phyloP scores from a whole-genome alignment of 2,797 vertebrate species.

The Cuniculus paca region DNA sequence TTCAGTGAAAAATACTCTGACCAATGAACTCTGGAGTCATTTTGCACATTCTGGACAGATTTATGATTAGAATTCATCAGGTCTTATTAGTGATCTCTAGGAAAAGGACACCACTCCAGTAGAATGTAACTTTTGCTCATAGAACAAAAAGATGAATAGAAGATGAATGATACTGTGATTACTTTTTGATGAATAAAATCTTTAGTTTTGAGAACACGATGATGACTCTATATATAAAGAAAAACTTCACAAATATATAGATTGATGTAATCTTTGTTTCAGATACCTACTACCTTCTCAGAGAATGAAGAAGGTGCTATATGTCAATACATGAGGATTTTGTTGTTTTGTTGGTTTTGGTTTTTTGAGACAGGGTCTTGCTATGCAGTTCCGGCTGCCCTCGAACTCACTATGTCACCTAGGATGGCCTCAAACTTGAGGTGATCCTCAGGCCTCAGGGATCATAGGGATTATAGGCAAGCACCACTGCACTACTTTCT shows the following conservation, averaged over 20 bases:
- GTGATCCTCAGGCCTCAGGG: too few species aligned
- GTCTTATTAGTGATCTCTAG: background rate
- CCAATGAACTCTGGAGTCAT: background rate
- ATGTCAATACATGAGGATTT: background rate
- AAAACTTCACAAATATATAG: background rate
- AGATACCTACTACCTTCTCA: background rate
- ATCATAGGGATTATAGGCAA: too few species aligned
- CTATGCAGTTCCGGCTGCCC: too few species aligned
- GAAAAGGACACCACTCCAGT: too few species aligned
- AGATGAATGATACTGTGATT: background rate
- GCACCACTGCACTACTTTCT: too few species aligned
- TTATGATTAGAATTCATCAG: background rate
- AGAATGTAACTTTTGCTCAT: background rate
- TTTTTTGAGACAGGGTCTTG: too few species aligned
- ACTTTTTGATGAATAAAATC: background rate
- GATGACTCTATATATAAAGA: background rate
- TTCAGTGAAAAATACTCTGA: background rate
- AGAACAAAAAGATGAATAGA: background rate
- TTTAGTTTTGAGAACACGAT: background rate
- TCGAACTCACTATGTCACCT: too few species aligned
- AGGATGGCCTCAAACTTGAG: too few species aligned
- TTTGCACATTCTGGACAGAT: background rate
- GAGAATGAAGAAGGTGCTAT: background rate
- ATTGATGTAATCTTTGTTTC: background rate
- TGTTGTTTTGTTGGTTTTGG: too few species aligned